These are phyloP conservation scores for Antennarius striatus DNA, from an alignment of 2,113 vertebrate genomes.

Conservation along the genomic window DNA sequence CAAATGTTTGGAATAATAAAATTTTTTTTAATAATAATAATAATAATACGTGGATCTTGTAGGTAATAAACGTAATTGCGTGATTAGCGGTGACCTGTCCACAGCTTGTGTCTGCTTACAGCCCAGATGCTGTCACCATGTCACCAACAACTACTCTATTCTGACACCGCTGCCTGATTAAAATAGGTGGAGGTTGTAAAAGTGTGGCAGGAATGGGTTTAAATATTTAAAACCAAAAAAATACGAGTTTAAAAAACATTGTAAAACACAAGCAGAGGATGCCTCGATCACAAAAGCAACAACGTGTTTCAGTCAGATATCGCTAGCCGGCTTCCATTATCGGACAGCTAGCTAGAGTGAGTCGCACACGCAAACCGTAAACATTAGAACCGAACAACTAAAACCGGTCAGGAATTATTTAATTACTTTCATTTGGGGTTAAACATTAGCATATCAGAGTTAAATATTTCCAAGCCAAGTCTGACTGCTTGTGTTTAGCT, in stretches of 20 bases:
- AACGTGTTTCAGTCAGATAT: conserved; percentile 60
- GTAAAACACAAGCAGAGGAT: conserved; percentile 15
- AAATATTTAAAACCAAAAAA: background rate
- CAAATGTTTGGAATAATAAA: too few relatives aligned
- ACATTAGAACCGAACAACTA: conserved; percentile 48
- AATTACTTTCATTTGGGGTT: background rate
- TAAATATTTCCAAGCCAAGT: conserved; percentile 10
- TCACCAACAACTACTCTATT: too few relatives aligned
- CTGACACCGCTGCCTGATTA: too few relatives aligned
- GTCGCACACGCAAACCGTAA: conserved; percentile 23
- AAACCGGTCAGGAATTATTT: background rate
- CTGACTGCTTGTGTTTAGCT: conserved; percentile 38
- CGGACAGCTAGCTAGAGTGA: conserved; percentile 62
- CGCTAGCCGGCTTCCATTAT: conserved; percentile 61
- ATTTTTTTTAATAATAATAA: too few relatives aligned
- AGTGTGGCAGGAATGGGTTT: too few relatives aligned
- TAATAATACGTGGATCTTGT: too few relatives aligned
- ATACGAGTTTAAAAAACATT: background rate
- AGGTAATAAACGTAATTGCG: too few relatives aligned
- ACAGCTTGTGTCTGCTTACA: too few relatives aligned
- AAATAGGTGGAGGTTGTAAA: too few relatives aligned
- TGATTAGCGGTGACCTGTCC: too few relatives aligned
- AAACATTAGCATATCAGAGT: background rate
- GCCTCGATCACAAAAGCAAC: conserved; percentile 53
- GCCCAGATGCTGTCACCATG: too few relatives aligned